These are phyloP conservation scores for Holothuria scabra DNA, from an alignment of 53 echinoderm and acorn worm genomes.

Conservation along the genomic window DNA sequence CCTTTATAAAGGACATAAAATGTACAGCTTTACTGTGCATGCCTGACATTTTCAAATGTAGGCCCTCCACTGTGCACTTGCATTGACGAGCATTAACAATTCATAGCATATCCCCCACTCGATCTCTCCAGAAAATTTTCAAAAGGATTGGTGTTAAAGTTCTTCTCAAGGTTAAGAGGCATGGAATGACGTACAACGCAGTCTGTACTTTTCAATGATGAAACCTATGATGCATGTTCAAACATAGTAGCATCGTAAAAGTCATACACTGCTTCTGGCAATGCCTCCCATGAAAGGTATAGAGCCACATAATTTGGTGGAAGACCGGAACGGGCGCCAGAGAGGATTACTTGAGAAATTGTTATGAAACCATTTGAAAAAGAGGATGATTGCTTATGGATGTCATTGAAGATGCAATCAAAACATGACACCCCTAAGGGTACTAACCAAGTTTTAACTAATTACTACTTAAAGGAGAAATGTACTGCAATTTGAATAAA, in stretches of 20 bases:
- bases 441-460: too few species aligned
- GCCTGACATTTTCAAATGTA: too few species aligned
- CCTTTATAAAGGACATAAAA: too few species aligned
- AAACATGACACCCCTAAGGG: not conserved
- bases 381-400: not conserved
- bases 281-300: too few species aligned
- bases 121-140: slow-evolving; percentile 18
- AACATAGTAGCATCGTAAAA: not conserved
- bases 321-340: slow-evolving; percentile 9
- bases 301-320: not conserved
- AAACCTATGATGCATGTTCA: not conserved
- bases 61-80: too few species aligned
- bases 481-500: too few species aligned
- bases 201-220: not conserved
- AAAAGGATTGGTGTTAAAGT: not conserved
- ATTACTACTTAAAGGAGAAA: too few species aligned
- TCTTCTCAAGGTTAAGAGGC: slow-evolving; percentile 27
- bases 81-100: slow-evolving; percentile 9
- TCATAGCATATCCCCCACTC: slow-evolving; percentile 5
- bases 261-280: too few species aligned
- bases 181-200: not conserved
- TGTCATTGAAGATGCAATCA: not conserved
- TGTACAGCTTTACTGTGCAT: too few species aligned
- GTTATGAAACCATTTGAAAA: not conserved
- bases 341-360: slow-evolving; percentile 16